Evolutionary conservation across 2,888 invertebrate genomes (phyloP), one percentile per base, ranked within the genome.

Genomic region (Tenthredo notha): DNA sequence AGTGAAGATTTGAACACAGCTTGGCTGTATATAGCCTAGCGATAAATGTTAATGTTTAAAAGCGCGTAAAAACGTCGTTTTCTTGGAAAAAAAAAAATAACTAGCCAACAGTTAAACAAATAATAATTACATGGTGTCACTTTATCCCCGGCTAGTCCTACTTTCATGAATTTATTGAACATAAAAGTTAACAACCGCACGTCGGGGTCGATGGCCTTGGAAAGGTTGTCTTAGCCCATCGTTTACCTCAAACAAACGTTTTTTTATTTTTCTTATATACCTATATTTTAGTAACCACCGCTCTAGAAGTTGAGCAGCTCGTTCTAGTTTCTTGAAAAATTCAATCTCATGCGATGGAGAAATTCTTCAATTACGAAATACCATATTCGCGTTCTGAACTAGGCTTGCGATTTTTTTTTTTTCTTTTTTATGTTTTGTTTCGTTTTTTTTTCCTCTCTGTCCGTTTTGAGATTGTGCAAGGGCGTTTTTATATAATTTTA

Each of bases 121-220:
- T 15, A 75, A 18, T 21, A 75, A 75, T 75, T 75, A 75, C 75
- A 47, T n/a, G n/a, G 47, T 54, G 77, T 77, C 54, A 54, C 77
- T 77, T 77, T 54, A 33, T 77, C 18, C 50, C 37, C 18, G 77
- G 10, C 54, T 40, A 74, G 77, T 50, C 50, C 50, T 33, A 50
- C 33, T 77, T 50, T 33, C 25, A 7, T 54, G 54, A 25, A 77
- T 77, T 77, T 54, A 77, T 77, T 77, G 77, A 77, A n/a, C 77
- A 77, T 77, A 54, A 77, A 77, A 77, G 77, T 54, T 77, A 50
- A 77, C 77, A 50, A n/a, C 47, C 75, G n/a, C 72, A 21, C 15
- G 43, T 43, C 9, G 72, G 40, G 21, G 72, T 74, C 72, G 43
- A 74, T 25, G 43, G 37, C 72, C 72, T 74, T 74, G 72, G 72